Percentiles rank a stretch among this genome's conserved stretches.
Evolutionary conservation across 2,888 invertebrate species (phyloP).

Genomic region (Diarsia dahlii): DNA sequence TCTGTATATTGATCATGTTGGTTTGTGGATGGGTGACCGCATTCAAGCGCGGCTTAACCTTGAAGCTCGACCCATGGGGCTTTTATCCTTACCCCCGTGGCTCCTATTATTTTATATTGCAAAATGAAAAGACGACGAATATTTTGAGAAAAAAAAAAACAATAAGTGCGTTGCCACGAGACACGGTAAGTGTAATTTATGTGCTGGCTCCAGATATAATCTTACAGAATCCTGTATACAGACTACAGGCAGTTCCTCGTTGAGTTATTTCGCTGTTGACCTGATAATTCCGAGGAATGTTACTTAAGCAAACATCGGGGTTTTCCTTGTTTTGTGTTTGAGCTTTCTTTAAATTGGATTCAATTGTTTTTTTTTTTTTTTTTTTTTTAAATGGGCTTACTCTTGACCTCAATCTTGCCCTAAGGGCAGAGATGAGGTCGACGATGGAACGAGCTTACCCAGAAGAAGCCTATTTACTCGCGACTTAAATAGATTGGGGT

Average conservation of each 20-base stretch:
- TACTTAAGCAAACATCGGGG: constrained; percentile 49
- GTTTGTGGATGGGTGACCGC: too few relatives aligned
- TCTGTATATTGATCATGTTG: too few relatives aligned
- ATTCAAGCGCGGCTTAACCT: neutral
- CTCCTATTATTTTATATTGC: neutral
- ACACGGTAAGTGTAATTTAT: constrained; percentile 68
- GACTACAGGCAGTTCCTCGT: constrained; percentile 54
- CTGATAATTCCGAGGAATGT: constrained; percentile 60
- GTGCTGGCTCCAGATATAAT: constrained; percentile 67
- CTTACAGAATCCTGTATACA: constrained; percentile 64
- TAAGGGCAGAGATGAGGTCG: too few relatives aligned
- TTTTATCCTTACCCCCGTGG: neutral
- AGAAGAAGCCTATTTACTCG: too few relatives aligned
- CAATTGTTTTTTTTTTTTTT: constrained; percentile 35
- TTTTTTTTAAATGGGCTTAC: too few relatives aligned
- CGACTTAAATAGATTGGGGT: too few relatives aligned
- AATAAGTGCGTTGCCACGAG: constrained; percentile 60
- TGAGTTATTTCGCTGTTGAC: constrained; percentile 67
- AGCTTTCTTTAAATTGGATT: constrained; percentile 24
- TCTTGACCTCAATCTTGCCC: too few relatives aligned
- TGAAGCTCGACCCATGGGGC: neutral
- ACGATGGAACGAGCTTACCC: too few relatives aligned
- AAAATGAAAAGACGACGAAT: constrained; percentile 22
- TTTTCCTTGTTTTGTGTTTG: constrained; percentile 53
- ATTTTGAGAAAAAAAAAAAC: constrained; percentile 59